phyloP scores from a whole-genome alignment of 2,113 vertebrate species.

The Sinocyclocheilus anshuiensis region DNA sequence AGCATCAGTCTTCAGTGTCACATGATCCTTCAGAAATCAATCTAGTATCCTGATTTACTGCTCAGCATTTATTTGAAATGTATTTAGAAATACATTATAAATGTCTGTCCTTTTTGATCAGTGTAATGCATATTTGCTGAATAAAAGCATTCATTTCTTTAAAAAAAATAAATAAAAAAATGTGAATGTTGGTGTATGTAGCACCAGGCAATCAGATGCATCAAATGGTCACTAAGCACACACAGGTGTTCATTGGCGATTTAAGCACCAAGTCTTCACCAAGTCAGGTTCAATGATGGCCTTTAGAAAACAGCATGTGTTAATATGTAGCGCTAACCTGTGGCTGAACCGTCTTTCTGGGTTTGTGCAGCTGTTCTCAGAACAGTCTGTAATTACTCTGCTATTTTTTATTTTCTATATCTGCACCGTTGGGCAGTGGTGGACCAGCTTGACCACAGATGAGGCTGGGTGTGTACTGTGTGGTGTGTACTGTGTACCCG shows the following conservation, averaged over 20 bases:
- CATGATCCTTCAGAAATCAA: background rate
- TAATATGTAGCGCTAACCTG: background rate
- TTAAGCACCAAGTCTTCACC: background rate
- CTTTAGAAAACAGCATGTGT: background rate
- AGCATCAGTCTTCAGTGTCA: background rate
- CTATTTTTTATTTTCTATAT: slow-evolving; percentile 71
- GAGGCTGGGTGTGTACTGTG: slow-evolving; percentile 18
- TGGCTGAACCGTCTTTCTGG: background rate
- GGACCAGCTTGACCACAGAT: slow-evolving; percentile 40
- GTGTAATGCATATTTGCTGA: too few relatives aligned
- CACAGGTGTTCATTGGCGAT: background rate
- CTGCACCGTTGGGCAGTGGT: slow-evolving; percentile 58
- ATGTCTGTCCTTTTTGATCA: too few relatives aligned
- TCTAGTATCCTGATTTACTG: background rate
- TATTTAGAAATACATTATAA: too few relatives aligned
- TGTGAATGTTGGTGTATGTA: background rate
- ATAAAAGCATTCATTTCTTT: too few relatives aligned
- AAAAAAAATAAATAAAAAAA: too few relatives aligned
- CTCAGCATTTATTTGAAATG: background rate
- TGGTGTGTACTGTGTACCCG: slow-evolving; percentile 1
- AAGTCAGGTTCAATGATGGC: background rate
- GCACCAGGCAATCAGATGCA: background rate
- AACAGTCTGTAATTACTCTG: slow-evolving; percentile 69
- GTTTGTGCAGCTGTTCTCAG: slow-evolving; percentile 55
- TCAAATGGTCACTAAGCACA: background rate